A percentile compares a stretch with the other conserved stretches of the same genome.
Conservation (phyloP, 2,113 vertebrate species). For the Phoxinus phoxinus region DNA sequence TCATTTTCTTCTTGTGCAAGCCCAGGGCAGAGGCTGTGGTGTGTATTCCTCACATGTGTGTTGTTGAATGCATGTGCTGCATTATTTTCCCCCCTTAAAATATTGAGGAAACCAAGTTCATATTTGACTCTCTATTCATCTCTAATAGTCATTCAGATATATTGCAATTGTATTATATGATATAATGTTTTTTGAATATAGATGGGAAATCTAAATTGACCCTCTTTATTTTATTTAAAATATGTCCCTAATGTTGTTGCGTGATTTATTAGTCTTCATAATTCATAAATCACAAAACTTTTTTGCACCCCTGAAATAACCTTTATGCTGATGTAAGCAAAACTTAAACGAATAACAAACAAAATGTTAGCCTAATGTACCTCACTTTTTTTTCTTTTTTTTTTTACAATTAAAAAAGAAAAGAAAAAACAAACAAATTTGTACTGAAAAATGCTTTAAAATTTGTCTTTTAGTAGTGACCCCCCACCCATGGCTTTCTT, state of each 20-base stretch:
- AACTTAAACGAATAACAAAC: background rate
- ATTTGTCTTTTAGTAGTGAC: background rate
- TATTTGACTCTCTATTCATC: background rate
- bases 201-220: background rate
- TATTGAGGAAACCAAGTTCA: background rate
- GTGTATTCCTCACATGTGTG: background rate
- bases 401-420: no score
- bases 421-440: no score
- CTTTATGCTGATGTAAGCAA: background rate
- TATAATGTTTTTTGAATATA: background rate
- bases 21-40: constrained; percentile 19
- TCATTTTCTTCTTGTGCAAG: constrained; percentile 38
- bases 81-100: background rate
- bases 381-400: background rate
- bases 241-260: background rate
- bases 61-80: constrained; percentile 15
- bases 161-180: background rate
- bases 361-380: background rate
- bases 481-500: background rate
- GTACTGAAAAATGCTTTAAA: no score
- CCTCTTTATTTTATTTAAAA: background rate
- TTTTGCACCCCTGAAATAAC: background rate
- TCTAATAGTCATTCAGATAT: background rate
- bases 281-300: no score
- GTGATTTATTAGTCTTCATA: background rate